These are phyloP conservation scores for Thalpophila matura DNA, from an alignment of 2,888 invertebrate species.

Conservation along the genomic window DNA sequence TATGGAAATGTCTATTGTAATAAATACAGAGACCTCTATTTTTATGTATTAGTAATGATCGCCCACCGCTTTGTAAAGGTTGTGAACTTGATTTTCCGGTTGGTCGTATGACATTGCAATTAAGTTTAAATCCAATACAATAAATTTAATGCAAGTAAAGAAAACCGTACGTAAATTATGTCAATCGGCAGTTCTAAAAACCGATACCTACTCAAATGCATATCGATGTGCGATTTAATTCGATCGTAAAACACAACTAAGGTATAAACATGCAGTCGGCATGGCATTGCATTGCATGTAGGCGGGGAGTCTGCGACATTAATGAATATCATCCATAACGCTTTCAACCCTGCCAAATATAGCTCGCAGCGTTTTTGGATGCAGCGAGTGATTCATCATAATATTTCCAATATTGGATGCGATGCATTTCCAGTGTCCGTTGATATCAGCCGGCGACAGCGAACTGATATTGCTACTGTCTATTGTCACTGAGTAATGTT, in stretches of 20 bases:
- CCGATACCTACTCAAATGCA: neutral
- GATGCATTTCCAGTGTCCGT: slow-evolving; percentile 72
- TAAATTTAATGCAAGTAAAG: neutral
- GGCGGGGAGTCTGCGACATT: slow-evolving; percentile 43
- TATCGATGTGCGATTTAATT: slow-evolving; percentile 20
- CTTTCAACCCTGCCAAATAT: slow-evolving; percentile 52
- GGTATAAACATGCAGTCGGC: slow-evolving; percentile 20
- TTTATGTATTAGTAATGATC: slow-evolving; percentile 44
- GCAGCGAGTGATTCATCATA: slow-evolving; percentile 64
- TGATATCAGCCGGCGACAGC: slow-evolving; percentile 67
- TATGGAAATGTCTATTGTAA: slow-evolving; percentile 32
- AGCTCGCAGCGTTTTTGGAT: slow-evolving; percentile 45
- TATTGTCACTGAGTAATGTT: slow-evolving; percentile 71
- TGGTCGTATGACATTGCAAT: slow-evolving; percentile 21
- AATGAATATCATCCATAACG: slow-evolving; percentile 47
- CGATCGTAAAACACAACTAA: slow-evolving; percentile 8
- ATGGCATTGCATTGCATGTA: slow-evolving; percentile 26
- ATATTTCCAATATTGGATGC: slow-evolving; percentile 67
- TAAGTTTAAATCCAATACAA: neutral
- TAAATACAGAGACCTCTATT: slow-evolving; percentile 34
- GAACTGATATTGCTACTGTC: slow-evolving; percentile 61
- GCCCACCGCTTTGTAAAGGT: slow-evolving; percentile 26
- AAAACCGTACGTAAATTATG: neutral
- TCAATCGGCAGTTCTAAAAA: neutral
- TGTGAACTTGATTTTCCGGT: slow-evolving; percentile 44